Evolutionary conservation across 2,797 vertebrate genomes (phyloP).

Genomic region (Hippocampus kuda): DNA sequence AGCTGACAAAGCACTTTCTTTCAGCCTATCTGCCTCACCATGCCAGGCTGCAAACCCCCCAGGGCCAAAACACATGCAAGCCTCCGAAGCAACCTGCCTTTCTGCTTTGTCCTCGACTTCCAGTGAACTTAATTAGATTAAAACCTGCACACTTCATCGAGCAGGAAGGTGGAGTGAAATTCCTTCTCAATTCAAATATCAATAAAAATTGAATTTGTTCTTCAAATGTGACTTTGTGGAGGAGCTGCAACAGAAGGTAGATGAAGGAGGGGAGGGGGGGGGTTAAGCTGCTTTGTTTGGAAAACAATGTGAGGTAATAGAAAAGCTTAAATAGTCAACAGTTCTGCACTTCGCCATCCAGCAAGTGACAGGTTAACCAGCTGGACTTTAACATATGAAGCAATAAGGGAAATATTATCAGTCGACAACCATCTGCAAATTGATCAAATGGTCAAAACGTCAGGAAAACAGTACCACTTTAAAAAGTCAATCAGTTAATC

Average conservation of each 20-base stretch:
- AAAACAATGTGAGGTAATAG: slow-evolving; percentile 19
- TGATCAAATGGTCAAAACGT: neutral
- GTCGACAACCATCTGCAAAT: neutral
- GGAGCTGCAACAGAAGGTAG: slow-evolving; percentile 10
- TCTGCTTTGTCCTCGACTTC: slow-evolving; percentile 8
- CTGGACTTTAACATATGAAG: slow-evolving; percentile 17
- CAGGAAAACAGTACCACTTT: neutral
- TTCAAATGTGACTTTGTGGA: slow-evolving; percentile 36
- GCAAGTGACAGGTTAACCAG: slow-evolving; percentile 12
- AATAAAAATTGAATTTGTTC: slow-evolving; percentile 49
- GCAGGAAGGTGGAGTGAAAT: slow-evolving; percentile 5
- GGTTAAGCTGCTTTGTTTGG: slow-evolving; percentile 25
- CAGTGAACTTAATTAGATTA: slow-evolving; percentile 36
- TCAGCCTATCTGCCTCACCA: slow-evolving; percentile 18
- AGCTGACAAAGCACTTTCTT: slow-evolving; percentile 55
- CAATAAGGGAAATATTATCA: slow-evolving; percentile 1
- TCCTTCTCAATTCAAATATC: slow-evolving; percentile 39
- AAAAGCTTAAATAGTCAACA: slow-evolving; percentile 16
- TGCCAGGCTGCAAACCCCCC: slow-evolving; percentile 27
- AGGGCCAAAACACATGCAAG: slow-evolving; percentile 20
- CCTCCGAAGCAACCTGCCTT: slow-evolving; percentile 9
- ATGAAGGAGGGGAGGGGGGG: neutral
- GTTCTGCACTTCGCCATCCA: slow-evolving; percentile 1
- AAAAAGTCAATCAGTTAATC: neutral
- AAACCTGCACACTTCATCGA: slow-evolving; percentile 23